Evolutionary conservation across 2,113 vertebrate species (phyloP).

Genomic region (Xiphias gladius): DNA sequence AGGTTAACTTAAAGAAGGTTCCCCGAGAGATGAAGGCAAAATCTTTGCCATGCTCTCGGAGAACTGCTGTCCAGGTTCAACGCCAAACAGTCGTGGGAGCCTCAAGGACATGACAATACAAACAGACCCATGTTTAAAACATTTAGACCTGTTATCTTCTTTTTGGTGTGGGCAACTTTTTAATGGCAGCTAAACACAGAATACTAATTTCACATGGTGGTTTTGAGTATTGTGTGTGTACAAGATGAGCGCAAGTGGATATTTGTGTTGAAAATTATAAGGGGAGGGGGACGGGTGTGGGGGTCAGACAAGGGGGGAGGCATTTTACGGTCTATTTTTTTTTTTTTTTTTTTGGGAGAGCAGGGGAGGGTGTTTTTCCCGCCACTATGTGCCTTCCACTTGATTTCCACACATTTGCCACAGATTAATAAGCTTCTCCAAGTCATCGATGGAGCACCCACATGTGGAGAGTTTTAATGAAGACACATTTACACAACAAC

Average conservation of each 20-base stretch:
- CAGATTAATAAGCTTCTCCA: constrained; percentile 11
- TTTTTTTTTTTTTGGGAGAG: too few species aligned
- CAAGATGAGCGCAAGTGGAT: too few species aligned
- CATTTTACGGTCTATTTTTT: too few species aligned
- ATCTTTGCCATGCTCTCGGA: too few species aligned
- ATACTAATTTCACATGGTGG: not conserved
- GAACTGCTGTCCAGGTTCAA: too few species aligned
- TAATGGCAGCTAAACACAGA: too few species aligned
- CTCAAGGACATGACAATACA: not conserved
- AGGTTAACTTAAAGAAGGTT: not conserved
- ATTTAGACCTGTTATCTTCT: too few species aligned
- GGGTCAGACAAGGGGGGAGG: too few species aligned
- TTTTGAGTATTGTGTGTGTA: not conserved
- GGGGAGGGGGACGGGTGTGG: too few species aligned
- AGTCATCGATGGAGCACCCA: constrained; percentile 7
- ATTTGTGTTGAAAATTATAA: not conserved
- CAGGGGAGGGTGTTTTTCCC: not conserved
- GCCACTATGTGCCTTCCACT: not conserved
- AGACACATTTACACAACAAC: constrained; percentile 63
- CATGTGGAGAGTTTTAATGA: constrained; percentile 47
- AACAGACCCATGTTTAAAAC: too few species aligned
- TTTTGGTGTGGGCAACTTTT: too few species aligned
- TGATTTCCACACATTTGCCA: not conserved
- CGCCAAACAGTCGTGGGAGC: not conserved
- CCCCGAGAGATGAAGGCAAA: not conserved